Base-by-base conservation (phyloP, 2,113 vertebrate species). In the Rhegmatorhina hoffmannsi region DNA sequence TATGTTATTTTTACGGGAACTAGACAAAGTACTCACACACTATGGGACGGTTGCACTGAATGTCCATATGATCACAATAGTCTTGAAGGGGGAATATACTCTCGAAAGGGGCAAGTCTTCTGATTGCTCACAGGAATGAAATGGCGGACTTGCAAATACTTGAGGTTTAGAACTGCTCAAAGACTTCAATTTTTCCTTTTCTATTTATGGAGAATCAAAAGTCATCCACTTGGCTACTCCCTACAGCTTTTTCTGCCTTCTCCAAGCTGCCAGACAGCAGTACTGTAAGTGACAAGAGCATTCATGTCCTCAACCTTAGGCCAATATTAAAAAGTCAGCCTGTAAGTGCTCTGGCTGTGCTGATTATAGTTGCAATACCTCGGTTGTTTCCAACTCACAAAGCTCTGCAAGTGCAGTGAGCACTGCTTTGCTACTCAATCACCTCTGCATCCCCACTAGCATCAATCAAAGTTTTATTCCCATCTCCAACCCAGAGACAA, bases 161-260 rank as follows among this genome's bases (percentile, higher is more conserved):
- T 36, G 16, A 84, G 28, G 15, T n/a, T 47, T 4, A 72, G 36
- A 10, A 75, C 31, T 52, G 9, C 36, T 59, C 2, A 7, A 64
- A 94, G 8, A 13, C 8, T 17, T 87, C 11, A 36, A 4, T 56
- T 92, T 94, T 81, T 84, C 17, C 17, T 68, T 86, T 91, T 64
- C 73, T 92, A 24, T 69, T 94, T 76, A 52, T 56, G 81, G 46
- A 66, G 43, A 50, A 43, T 68, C 47, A 75, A 60, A 86, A 85
- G 47, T 33, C 68, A 76, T 40, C 34, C 52, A 75, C 16, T 79
- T 89, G 72, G 31, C n/a, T 83, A 59, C 28, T 76, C 70, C 36
- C 47, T 84, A 25, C 25, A 64, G 26, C 50, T 78, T 76, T 84
- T 91, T 81, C 40, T 91, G 40, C 55, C n/a, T 90, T 56, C 80